These are phyloP conservation scores for Labeo rohita DNA, from an alignment of 2,113 vertebrate species.

Conservation along the genomic window DNA sequence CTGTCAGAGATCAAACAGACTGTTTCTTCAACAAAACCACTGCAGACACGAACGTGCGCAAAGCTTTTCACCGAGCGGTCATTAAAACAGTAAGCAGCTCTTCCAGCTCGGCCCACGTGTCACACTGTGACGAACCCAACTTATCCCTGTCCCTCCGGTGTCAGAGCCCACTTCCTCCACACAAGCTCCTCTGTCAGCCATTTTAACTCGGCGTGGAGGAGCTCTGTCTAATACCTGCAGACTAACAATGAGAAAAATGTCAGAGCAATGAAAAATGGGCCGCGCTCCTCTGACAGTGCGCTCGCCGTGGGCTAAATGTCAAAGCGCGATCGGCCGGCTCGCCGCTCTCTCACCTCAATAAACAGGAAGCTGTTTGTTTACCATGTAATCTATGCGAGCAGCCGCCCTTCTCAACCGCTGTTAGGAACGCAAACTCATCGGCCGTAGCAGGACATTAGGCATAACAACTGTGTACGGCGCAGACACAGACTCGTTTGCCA, in stretches of 20 bases:
- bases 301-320: conserved; percentile 19
- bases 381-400: background rate
- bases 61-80: background rate
- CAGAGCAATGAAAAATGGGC: conserved; percentile 10
- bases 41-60: background rate
- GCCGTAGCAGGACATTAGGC: too few relatives aligned
- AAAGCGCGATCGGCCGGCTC: background rate
- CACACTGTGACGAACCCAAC: conserved; percentile 31
- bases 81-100: conserved; percentile 53
- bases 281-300: conserved; percentile 23
- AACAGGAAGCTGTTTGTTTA: background rate
- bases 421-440: background rate
- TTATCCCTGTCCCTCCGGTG: conserved; percentile 49
- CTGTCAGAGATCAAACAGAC: background rate
- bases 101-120: conserved; percentile 27
- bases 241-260: conserved; percentile 29
- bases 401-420: too few relatives aligned
- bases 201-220: conserved; percentile 34
- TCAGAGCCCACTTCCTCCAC: conserved; percentile 33
- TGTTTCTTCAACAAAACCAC: background rate
- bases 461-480: background rate
- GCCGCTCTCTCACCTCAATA: background rate
- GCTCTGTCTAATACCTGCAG: conserved; percentile 32
- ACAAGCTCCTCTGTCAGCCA: background rate
- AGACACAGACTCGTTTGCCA: background rate